Evolutionary conservation across 2,113 vertebrate species (phyloP).

Genomic region (Syngnathus floridae): DNA sequence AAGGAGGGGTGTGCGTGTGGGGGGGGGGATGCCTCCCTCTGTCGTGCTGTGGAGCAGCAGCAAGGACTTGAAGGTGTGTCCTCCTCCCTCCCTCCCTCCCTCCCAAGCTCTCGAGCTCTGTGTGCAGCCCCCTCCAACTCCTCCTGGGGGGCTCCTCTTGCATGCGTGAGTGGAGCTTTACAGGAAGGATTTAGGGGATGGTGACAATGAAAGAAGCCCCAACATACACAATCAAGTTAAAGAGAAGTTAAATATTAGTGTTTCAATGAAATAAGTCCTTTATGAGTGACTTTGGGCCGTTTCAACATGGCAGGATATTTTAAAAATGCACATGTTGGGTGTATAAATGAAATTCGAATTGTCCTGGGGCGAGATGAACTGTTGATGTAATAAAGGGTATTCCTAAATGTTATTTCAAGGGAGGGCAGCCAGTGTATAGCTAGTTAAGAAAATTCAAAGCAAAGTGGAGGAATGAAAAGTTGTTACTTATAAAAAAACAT

Average conservation of each 20-base stretch:
- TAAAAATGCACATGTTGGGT: background rate
- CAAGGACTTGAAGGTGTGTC: conserved; percentile 10
- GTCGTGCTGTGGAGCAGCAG: conserved; percentile 56
- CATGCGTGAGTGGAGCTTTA: conserved; percentile 6
- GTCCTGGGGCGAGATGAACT: background rate
- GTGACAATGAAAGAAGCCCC: background rate
- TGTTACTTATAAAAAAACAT: too few species aligned
- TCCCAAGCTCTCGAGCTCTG: background rate
- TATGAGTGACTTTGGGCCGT: background rate
- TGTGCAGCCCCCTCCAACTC: conserved; percentile 14
- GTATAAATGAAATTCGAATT: background rate
- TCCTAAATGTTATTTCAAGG: too few species aligned
- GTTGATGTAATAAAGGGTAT: too few species aligned
- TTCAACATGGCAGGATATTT: background rate
- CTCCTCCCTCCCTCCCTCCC: background rate
- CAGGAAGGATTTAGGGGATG: background rate
- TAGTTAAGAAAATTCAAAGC: too few species aligned
- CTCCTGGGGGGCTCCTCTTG: conserved; percentile 11
- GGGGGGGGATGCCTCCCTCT: conserved; percentile 61
- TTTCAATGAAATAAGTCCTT: background rate
- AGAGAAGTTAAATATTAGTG: background rate
- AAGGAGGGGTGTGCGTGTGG: background rate
- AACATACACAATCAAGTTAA: background rate
- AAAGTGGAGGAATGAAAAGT: too few species aligned
- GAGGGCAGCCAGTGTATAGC: too few species aligned